A percentile compares a stretch with the other conserved stretches of the same genome.
Evolutionary conservation across 2,888 invertebrate species (phyloP).

Genomic region (Tachystola acroxantha): DNA sequence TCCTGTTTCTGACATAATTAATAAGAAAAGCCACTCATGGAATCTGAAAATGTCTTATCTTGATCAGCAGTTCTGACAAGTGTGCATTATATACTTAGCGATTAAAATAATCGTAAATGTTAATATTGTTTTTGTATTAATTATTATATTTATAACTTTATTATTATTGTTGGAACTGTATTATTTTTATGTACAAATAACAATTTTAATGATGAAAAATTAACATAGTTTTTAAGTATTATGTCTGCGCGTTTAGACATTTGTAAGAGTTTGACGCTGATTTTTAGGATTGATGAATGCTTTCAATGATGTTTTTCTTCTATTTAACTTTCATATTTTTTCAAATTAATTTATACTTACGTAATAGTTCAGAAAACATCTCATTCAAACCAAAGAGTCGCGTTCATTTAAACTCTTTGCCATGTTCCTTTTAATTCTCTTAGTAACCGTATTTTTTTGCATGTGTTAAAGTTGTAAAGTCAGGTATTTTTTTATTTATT

Average conservation of each 20-base stretch:
- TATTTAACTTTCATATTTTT: conserved; percentile 26
- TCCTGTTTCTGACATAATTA: conserved; percentile 37
- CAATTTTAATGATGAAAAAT: conserved; percentile 62
- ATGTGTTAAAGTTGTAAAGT: conserved; percentile 46
- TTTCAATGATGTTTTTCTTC: conserved; percentile 28
- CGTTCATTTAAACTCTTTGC: conserved; percentile 64
- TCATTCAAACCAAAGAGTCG: conserved; percentile 70
- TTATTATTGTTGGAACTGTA: conserved; percentile 63
- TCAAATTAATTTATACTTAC: conserved; percentile 30
- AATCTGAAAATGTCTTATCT: conserved; percentile 39
- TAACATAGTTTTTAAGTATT: conserved; percentile 60
- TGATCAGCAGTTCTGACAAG: conserved; percentile 37
- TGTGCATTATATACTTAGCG: conserved; percentile 43
- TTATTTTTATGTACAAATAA: conserved; percentile 75
- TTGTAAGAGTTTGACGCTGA: conserved; percentile 27
- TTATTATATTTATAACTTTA: conserved; percentile 58
- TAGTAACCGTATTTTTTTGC: conserved; percentile 36
- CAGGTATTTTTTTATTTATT: conserved; percentile 64
- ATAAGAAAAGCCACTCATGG: conserved; percentile 18
- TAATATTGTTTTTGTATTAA: conserved; percentile 65
- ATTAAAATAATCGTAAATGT: conserved; percentile 44
- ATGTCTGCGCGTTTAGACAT: conserved; percentile 26
- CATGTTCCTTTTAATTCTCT: conserved; percentile 47
- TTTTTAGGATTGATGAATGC: conserved; percentile 36
- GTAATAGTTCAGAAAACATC: conserved; percentile 36